Evolutionary conservation across 2,113 vertebrate genomes (phyloP).

Genomic region (Misgurnus anguillicaudatus): DNA sequence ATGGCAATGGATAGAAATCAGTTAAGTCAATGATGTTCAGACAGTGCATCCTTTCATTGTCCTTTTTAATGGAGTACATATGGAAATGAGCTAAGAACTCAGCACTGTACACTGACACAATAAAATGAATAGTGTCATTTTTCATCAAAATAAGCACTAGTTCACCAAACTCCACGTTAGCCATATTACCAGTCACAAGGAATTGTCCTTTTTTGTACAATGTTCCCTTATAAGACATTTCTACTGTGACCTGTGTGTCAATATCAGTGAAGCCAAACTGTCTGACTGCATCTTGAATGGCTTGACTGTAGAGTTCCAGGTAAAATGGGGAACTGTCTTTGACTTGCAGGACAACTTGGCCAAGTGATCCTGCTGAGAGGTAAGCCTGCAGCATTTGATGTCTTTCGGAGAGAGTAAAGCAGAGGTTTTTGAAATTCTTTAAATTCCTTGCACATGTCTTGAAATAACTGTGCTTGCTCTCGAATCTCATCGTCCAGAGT

Average conservation of each 20-base stretch:
- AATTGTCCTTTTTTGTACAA: constrained; percentile 5
- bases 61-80: neutral
- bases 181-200: neutral
- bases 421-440: constrained; percentile 53
- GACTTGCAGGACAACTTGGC: constrained; percentile 38
- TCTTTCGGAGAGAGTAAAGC: constrained; percentile 43
- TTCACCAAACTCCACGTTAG: constrained; percentile 6
- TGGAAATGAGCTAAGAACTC: neutral
- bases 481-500: constrained; percentile 40
- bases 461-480: constrained; percentile 50
- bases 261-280: constrained; percentile 53
- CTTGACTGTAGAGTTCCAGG: constrained; percentile 52
- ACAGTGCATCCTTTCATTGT: neutral
- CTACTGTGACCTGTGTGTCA: constrained; percentile 49
- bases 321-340: constrained; percentile 52
- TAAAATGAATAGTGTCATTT: neutral
- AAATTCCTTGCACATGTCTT: constrained; percentile 50
- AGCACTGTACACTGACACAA: neutral
- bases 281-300: constrained; percentile 43
- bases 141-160: neutral
- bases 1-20: constrained; percentile 55
- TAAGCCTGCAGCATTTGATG: constrained; percentile 57
- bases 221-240: constrained; percentile 31
- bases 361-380: constrained; percentile 46
- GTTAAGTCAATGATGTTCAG: constrained; percentile 39